Base-by-base conservation (phyloP, 2,113 vertebrate genomes). In the Poeciliopsis retropinna region DNA sequence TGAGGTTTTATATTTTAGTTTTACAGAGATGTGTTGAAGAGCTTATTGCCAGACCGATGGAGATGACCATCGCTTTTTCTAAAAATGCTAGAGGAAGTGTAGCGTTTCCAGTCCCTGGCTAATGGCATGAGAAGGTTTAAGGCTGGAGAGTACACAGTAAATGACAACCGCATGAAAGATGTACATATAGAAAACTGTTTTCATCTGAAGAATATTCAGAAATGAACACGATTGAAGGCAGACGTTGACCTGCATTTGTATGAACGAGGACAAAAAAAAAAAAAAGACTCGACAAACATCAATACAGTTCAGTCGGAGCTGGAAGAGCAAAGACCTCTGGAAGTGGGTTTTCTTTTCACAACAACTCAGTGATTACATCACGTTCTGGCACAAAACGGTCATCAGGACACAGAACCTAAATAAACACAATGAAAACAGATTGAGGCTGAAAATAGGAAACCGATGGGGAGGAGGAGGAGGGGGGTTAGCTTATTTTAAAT, bases 1-100 rank as follows among this genome's bases (percentile, higher is more conserved):
- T 78, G 86, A 88, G 79, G 83, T 93, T 89, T 84, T 82, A 88
- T 76, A 72, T 71, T 84, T 91, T 84, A 90, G 82, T 84, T 80
- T 89, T 80, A 67, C 75, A 89, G 71, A 88, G 75, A 82, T 84
- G 82, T 64, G 87, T 86, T 92, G 69, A 83, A 75, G 66, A 78
- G 70, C 72, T 89, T 88, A 86, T 87, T 85, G 84, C 85, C 85
- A 64, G 73, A 90, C 66, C 63, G 64, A 84, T 81, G 83, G 63
- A 34, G 32, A 47, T 29, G 60, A 67, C 73, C 67, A 37, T 13
- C 3, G n/a, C 7, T 30, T 28, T 61, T 37, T 12, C 34, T 37
- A 37, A 51, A 82, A 81, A 54, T 70, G 63, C 31, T 71, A 12
- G 60, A 51, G 63, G 32, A 11, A 8, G 13, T 70, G 30, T 37